A percentile compares a stretch with the other conserved stretches of the same genome.
Evolutionary conservation across 2,888 invertebrate genomes (phyloP).

Genomic region (Eristalis intricaria): DNA sequence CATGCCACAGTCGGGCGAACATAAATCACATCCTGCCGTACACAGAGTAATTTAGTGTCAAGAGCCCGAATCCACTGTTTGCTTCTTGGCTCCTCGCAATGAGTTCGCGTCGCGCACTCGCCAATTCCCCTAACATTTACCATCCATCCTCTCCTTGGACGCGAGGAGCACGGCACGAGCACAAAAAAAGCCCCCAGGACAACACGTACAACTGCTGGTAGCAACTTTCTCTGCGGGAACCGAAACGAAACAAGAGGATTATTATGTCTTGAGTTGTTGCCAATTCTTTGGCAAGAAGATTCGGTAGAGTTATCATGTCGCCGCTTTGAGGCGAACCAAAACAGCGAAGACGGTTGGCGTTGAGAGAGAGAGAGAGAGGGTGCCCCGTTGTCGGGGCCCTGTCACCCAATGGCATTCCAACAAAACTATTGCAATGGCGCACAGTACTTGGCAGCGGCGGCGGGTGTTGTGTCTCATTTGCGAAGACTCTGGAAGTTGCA

Average conservation of each 20-base stretch:
- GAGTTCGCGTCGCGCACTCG: slow-evolving; percentile 45
- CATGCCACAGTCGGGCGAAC: slow-evolving; percentile 18
- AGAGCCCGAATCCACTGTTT: slow-evolving; percentile 62
- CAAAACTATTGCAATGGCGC: not conserved
- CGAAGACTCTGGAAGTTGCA: slow-evolving; percentile 54
- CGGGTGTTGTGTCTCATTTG: slow-evolving; percentile 62
- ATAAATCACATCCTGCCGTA: slow-evolving; percentile 71
- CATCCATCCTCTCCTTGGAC: slow-evolving; percentile 19
- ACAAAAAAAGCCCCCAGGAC: slow-evolving; percentile 59
- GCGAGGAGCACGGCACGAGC: slow-evolving; percentile 10
- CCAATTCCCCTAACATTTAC: slow-evolving; percentile 21
- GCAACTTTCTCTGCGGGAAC: slow-evolving; percentile 47
- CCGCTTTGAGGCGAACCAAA: slow-evolving; percentile 70
- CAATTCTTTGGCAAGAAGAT: slow-evolving; percentile 71
- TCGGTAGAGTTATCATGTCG: slow-evolving; percentile 67
- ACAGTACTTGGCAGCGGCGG: slow-evolving; percentile 13
- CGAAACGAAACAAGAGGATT: slow-evolving; percentile 73
- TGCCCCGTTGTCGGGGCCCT: not conserved
- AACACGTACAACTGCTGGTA: slow-evolving; percentile 66
- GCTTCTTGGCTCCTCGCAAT: slow-evolving; percentile 51
- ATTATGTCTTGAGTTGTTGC: slow-evolving; percentile 74
- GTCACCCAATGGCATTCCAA: not conserved
- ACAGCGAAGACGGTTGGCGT: slow-evolving; percentile 27
- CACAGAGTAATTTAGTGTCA: slow-evolving; percentile 69
- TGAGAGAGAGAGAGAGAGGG: not conserved